These are phyloP conservation scores for Brachionus rotundiformis DNA, from an alignment of 1,140 invertebrate genomes.

Conservation along the genomic window DNA sequence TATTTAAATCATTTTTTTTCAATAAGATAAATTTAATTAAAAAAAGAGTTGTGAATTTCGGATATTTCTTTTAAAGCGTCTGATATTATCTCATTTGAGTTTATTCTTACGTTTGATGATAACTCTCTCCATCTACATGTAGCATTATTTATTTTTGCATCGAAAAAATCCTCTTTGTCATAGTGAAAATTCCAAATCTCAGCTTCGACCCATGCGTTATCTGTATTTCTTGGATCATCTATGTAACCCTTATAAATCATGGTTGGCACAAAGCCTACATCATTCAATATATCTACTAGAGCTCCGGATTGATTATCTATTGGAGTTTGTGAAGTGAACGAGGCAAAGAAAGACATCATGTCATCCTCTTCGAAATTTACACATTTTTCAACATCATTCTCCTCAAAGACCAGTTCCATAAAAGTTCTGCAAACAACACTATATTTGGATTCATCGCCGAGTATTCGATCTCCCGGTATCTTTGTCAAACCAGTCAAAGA, in stretches of 20 bases:
- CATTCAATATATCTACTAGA: slow-evolving; percentile 21
- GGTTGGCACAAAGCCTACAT: slow-evolving; percentile 42
- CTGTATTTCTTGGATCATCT: slow-evolving; percentile 47
- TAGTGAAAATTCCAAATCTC: slow-evolving; percentile 53
- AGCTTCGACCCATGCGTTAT: slow-evolving; percentile 52
- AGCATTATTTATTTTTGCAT: slow-evolving; percentile 32
- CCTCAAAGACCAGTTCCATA: slow-evolving; percentile 49
- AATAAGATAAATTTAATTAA: neutral
- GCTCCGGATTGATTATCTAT: slow-evolving; percentile 63
- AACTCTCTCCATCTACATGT: slow-evolving; percentile 37
- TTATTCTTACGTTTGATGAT: slow-evolving; percentile 28
- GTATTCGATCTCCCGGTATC: slow-evolving; percentile 38
- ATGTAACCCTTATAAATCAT: slow-evolving; percentile 51
- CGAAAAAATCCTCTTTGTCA: slow-evolving; percentile 49
- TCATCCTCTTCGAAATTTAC: slow-evolving; percentile 30
- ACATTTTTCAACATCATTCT: slow-evolving; percentile 46
- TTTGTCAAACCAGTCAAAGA: slow-evolving; percentile 22
- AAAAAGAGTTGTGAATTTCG: slow-evolving; percentile 48
- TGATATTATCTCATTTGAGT: slow-evolving; percentile 26
- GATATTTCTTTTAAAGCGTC: slow-evolving; percentile 47
- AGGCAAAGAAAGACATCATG: slow-evolving; percentile 50
- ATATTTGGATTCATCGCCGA: slow-evolving; percentile 47
- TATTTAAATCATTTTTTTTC: too few species aligned
- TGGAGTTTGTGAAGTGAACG: slow-evolving; percentile 82
- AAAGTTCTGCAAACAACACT: slow-evolving; percentile 50